Base-by-base conservation (phyloP, 2,888 invertebrate species). In the Brassicogethes aeneus region DNA sequence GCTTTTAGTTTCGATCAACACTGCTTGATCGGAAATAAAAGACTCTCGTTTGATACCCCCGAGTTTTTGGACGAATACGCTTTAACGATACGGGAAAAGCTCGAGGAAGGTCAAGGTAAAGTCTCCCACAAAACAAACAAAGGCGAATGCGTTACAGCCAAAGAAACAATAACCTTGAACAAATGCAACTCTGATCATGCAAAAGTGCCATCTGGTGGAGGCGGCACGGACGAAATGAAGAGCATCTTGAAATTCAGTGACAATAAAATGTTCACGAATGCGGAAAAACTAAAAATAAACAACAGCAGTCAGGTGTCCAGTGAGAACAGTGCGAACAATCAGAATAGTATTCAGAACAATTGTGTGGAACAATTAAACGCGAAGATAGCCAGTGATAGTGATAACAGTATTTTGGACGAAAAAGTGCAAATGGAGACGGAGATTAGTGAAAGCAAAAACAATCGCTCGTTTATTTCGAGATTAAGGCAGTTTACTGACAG, bases 401-500 rank as follows among this genome's bases (percentile, higher is more conserved):
- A 51, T 34, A 56, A 58, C 44, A 57, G 53, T 47, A 55, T 59
- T 46, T 46, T 55, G 17, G 51, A 52, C 35, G 55, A 55, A 34
- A 57, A 54, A 42, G 44, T 46, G 40, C 37, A 41, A 16, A 44
- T 41, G 34, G 48, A 49, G 17, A 46, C 47, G n/a, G 52, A 62
- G 7, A 62, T 60, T 39, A 62, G 65, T 51, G 68, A 70, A 36
- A 16, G 50, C n/a, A 59, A 55, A 40, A 57, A 54, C 51, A 68
- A 64, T 38, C 56, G 62, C 41, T 72, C 74, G 1, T 56, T 76
- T 42, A 60, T 76, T 29, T 66, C 73, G 10, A 66, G 75, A 14
- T 61, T 76, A 41, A 66, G 72, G 23, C 72, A 74, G 39, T 69
- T 76, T 43, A 75, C 76, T 2, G 75, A 76, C 53, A 65, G 73